Base-by-base conservation (phyloP, 1,140 invertebrate species). In the Macrocentrus cingulum region DNA sequence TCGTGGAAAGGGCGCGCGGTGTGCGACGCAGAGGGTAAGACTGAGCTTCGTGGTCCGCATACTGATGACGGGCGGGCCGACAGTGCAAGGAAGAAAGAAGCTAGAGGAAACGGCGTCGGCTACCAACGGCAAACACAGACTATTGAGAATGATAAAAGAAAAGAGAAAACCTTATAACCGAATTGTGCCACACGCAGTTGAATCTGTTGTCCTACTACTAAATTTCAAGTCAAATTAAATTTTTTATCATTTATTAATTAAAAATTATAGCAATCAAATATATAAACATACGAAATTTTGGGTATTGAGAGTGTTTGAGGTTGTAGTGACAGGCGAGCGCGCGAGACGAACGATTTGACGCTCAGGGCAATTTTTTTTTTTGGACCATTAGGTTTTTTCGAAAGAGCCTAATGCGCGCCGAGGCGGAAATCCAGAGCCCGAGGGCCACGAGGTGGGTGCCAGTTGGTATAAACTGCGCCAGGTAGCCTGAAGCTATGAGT, bases 31-130 rank as follows among this genome's bases (percentile, higher is more conserved):
- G 65, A 63, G 67, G 66, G 64, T 67, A 64, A 65, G 63, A 71
- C 60, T 65, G 65, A 61, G 69, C 67, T 75, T 68, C 77, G 75
- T 76, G 77, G 70, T 70, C 71, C 73, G 77, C 77, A 79, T 79
- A 79, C 77, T 79, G 74, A 79, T 78, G 71, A 65, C 59, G 55
- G 58, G 46, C 34, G 42, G 53, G 61, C 60, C 39, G 60, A 63
- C 46, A 46, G 42, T 44, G 42, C 36, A 34, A 56, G 39, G 34
- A 42, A 39, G 56, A 66, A 49, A 25, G 54, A 56, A 58, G 32
- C 44, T 61, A 48, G n/a, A 52, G 36, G 13, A 23, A 52, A 52
- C 29, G n/a, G 25, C 34, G 46, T 4, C 25, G 19, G 46, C 15
- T n/a, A 29, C n/a, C 36, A 51, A 42, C 37, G 19, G 36, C 23